Base-by-base conservation (phyloP, 2,888 invertebrate genomes). In the Ptychoptera albimana region DNA sequence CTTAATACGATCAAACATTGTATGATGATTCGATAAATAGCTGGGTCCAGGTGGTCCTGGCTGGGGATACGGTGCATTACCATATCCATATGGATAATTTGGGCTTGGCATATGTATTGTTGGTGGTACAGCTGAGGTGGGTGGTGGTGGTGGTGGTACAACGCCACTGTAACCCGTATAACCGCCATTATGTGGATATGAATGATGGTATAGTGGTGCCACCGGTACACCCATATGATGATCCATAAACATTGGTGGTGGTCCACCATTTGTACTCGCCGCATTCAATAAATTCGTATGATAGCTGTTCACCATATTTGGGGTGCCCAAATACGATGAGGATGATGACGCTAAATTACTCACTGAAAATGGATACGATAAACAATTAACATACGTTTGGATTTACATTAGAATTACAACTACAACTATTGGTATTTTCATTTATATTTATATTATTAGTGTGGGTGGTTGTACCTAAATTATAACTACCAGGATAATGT, bases 21-120 rank as follows among this genome's bases (percentile, higher is more conserved):
- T 57, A 29, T 63, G 53, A 53, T 67, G 67, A 51, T 66, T 66
- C 23, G 66, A 56, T 38, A 61, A 52, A 49, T 61, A 63, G 42
- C 51, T 44, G 3, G 39, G 23, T n/a, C 23, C 23, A 2, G 29
- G 39, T 29, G 39, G 50, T 9, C 45, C 46, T 32, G 50, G 46
- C 39, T 50, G 45, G 12, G 49, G 42, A 37, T 57, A 44, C 10
- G 44, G 39, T 14, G 55, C 51, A 14, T 57, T 52, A 38, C 64
- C 63, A 36, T 67, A 63, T 16, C 66, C 64, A 39, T 74, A 74
- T 1, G 79, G 76, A 61, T 80, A 81, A 58, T 78, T 78, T 34
- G 80, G 76, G 58, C 76, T 75, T 41, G 79, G 78, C 59, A 79
- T 72, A 58, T 79, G 79, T 51, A 79, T 66, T 47, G 74, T 70